A percentile compares a stretch with the other conserved stretches of the same genome.
Evolutionary conservation across 2,113 vertebrate species (phyloP).

Genomic region (Gallinago undulata): DNA sequence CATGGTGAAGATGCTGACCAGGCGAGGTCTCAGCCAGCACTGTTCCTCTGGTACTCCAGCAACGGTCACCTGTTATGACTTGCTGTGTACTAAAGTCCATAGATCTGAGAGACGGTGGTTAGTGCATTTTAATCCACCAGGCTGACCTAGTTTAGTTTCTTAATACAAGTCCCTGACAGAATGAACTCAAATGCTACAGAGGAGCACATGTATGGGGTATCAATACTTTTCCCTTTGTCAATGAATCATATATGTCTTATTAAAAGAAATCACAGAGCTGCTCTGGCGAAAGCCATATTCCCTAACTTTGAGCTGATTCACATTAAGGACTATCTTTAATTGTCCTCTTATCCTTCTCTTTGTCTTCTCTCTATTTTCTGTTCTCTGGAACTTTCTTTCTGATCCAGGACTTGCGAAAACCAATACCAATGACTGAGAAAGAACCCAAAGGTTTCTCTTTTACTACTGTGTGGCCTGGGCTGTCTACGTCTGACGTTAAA

Average conservation of each 20-base stretch:
- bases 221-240: not conserved
- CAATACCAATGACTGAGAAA: not conserved
- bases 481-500: not conserved
- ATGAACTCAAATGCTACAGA: not conserved
- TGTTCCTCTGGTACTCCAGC: not conserved
- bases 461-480: not conserved
- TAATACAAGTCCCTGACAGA: not conserved
- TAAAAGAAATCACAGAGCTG: not conserved
- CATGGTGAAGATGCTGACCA: rapidly evolving
- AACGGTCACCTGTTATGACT: not conserved
- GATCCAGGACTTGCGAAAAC: not conserved
- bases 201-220: not conserved
- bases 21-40: not conserved
- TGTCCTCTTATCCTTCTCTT: not conserved
- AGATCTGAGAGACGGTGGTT: not conserved
- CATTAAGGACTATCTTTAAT: not conserved
- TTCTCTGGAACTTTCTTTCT: not conserved
- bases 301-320: not conserved
- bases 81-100: rapidly evolving
- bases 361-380: not conserved
- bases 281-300: not conserved
- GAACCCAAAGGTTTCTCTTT: not conserved
- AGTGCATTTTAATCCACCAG: rapidly evolving
- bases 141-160: not conserved
- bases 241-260: not conserved